phyloP scores from a whole-genome alignment of 2,113 vertebrate species.

The Pseudopipra pipra region DNA sequence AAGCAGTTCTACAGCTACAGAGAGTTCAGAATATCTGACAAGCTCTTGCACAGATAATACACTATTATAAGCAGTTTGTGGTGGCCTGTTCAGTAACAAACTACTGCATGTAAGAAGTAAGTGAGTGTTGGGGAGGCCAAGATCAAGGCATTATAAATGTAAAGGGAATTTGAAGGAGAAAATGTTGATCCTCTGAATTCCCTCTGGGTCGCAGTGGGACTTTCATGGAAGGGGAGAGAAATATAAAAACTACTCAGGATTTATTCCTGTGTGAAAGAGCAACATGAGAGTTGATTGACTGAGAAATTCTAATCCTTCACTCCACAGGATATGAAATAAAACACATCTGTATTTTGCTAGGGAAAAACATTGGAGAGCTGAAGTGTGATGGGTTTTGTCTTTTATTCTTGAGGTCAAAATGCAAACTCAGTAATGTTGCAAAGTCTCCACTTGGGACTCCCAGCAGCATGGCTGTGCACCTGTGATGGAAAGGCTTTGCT shows the following conservation, averaged over 20 bases:
- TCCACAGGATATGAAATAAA: constrained; percentile 7
- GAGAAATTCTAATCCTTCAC: neutral
- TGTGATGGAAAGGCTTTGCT: constrained; percentile 61
- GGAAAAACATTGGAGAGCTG: neutral
- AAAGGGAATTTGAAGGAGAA: constrained; percentile 37
- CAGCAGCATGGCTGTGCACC: constrained; percentile 60
- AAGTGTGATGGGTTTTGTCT: neutral
- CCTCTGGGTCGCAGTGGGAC: constrained; percentile 30
- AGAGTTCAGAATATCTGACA: neutral
- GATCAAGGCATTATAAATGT: neutral
- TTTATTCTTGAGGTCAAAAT: neutral
- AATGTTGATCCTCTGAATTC: constrained; percentile 12
- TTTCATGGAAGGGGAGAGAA: neutral
- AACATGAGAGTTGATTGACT: neutral
- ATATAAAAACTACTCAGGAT: neutral
- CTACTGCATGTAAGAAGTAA: constrained; percentile 16
- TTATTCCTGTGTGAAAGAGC: neutral
- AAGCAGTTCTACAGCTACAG: neutral
- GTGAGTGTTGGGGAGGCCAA: neutral
- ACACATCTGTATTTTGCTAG: neutral
- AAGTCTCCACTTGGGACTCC: constrained; percentile 44
- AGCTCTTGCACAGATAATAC: neutral
- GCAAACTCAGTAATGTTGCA: neutral
- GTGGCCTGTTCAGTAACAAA: constrained; percentile 47
- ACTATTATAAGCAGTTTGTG: constrained; percentile 19